A percentile compares a stretch with the other conserved stretches of the same genome.
Evolutionary conservation across 2,888 invertebrate genomes (phyloP).

Genomic region (Sepiola atlantica): DNA sequence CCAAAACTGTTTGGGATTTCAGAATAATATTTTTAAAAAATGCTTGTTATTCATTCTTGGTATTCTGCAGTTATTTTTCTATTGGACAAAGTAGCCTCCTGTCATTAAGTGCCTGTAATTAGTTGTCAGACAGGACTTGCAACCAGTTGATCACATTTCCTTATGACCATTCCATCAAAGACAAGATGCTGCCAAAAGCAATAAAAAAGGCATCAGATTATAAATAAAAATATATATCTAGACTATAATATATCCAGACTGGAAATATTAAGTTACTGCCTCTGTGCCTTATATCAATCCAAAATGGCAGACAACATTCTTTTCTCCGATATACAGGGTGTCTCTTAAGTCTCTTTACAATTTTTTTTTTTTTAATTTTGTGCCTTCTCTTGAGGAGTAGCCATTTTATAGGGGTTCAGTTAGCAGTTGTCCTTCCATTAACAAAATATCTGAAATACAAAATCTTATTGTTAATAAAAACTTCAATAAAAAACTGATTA

Average conservation of each 20-base stretch:
- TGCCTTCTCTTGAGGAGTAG: too few species aligned
- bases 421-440: too few species aligned
- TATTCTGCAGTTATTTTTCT: background rate
- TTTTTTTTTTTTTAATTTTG: too few species aligned
- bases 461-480: too few species aligned
- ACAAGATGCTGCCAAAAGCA: background rate
- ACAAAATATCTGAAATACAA: too few species aligned
- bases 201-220: background rate
- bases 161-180: background rate
- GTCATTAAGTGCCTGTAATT: background rate
- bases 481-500: too few species aligned
- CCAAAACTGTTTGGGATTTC: background rate
- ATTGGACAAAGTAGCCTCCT: background rate
- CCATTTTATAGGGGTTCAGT: too few species aligned
- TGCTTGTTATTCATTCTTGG: background rate
- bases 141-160: background rate
- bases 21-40: background rate
- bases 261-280: background rate
- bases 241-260: background rate
- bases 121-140: background rate
- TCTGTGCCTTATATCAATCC: conserved; percentile 18
- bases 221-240: background rate
- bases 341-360: too few species aligned
- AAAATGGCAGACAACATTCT: background rate
- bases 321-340: background rate